Percentiles rank a stretch among this genome's conserved stretches.
These are phyloP conservation scores for Varecia variegata DNA, from an alignment of 2,797 vertebrate genomes.

Conservation along the genomic window DNA sequence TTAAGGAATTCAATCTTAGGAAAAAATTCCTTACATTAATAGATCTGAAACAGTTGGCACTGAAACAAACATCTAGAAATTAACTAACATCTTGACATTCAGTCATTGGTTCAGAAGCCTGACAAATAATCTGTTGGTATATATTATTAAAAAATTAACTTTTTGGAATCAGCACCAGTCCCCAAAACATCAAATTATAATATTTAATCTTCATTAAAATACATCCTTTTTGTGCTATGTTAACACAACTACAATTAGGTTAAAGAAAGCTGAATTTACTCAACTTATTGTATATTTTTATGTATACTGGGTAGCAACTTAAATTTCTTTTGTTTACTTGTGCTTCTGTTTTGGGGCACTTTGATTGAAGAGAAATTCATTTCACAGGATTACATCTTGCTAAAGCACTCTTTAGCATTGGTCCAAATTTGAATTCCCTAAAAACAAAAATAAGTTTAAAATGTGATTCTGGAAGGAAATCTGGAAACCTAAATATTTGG, in stretches of 20 bases:
- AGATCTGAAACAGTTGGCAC: slow-evolving; percentile 63
- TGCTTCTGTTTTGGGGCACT: slow-evolving; percentile 84
- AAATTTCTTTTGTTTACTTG: slow-evolving; percentile 80
- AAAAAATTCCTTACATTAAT: slow-evolving; percentile 48
- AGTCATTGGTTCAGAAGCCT: slow-evolving; percentile 76
- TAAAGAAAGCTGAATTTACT: slow-evolving; percentile 74
- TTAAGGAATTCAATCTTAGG: slow-evolving; percentile 51
- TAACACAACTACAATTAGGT: slow-evolving; percentile 77
- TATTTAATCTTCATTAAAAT: slow-evolving; percentile 80
- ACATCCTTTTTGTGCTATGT: slow-evolving; percentile 80
- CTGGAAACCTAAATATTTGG: slow-evolving; percentile 16
- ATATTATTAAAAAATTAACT: slow-evolving; percentile 67
- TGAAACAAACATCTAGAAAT: slow-evolving; percentile 77
- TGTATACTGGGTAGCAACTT: slow-evolving; percentile 76
- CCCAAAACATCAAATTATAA: slow-evolving; percentile 81
- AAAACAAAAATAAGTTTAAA: slow-evolving; percentile 46
- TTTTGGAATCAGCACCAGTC: slow-evolving; percentile 78
- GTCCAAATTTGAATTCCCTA: slow-evolving; percentile 99
- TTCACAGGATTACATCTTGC: slow-evolving; percentile 93
- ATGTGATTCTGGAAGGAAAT: slow-evolving; percentile 36
- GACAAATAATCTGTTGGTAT: slow-evolving; percentile 71
- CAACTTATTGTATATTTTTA: slow-evolving; percentile 77
- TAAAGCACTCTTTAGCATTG: slow-evolving; percentile 98
- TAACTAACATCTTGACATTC: slow-evolving; percentile 74
- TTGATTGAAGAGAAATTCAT: slow-evolving; percentile 78